Evolutionary conservation across 2,888 invertebrate species (phyloP), one percentile per base, ranked within the genome.

Genomic region (Plagodis pulveraria): DNA sequence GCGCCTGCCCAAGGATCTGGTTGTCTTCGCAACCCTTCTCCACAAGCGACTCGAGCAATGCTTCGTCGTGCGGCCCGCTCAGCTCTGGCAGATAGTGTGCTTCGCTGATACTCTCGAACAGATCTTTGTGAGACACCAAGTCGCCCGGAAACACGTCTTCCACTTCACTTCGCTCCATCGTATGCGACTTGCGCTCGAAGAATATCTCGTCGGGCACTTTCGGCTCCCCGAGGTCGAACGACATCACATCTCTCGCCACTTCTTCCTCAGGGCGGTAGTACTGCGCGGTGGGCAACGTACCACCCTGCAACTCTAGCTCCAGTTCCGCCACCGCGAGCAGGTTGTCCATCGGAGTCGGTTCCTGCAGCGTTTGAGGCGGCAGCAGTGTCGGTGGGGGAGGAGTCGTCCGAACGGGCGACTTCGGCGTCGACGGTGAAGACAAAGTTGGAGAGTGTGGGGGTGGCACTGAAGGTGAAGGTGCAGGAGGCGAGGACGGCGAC

Each of bases 291-390:
- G 71, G 79, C 55, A 81, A 70, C 59, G 81, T 80, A 67, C 84
- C 79, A 76, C 86, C 84, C 77, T 94, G 94, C 82, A 94, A 94
- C 80, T 94, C 94, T 74, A 94, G 93, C 82, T 94, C 94, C 53
- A 94, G 89, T 83, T 95, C 94, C 63, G 95, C 95, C 60, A 95
- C 95, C 55, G 95, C 95, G 60, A 95, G 90, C 73, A 95, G 85
- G 82, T 93, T 94, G 79, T 94, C 94, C 71, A 94, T 90, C 73
- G 94, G 94, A 76, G 93, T 93, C 54, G 92, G 89, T 74, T 89
- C 89, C 65, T 82, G 76, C 46, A 79, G 77, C 70, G 72, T 63
- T 46, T 77, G 86, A 49, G 70, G 69, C 65, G 76, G 78, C 83
- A 62, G 66, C 59, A 60, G 41, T 57, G 54, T 71, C 65, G 72